Evolutionary conservation across 1,140 invertebrate species (phyloP), one percentile per base, ranked within the genome.

Genomic region (Pachypsylla venusta): DNA sequence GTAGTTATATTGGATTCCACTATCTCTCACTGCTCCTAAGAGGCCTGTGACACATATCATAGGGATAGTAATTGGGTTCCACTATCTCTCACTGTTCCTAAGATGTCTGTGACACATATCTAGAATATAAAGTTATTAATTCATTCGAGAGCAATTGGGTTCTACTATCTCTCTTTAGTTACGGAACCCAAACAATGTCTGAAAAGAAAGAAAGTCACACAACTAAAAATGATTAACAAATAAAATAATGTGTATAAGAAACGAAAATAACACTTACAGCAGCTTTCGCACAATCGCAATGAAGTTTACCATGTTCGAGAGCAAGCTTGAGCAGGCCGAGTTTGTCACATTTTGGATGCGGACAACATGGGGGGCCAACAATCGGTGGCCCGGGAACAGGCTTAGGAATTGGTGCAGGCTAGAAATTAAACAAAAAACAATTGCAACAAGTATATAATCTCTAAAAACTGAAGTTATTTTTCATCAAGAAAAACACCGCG

Each of bases 251-350:
- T 12, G 10, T 16, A 12, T 35, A 35, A 16, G 16, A 35, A 35
- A 35, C 10, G 10, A 12, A 35, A 35, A 35, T 16, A 35, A 10
- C 22, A 48, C 42, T 48, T 48, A 48, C 42, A 48, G 42, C 7
- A 48, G 22, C n/a, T n/a, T 48, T 48, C 42, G 16, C 22, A 48
- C 7, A 48, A 48, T 48, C 42, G 7, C 42, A 19, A 48, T 48
- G 42, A 48, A 48, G 42, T n/a, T 48, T 48, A n/a, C 42, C 42
- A 48, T 48, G 42, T 48, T 48, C 4, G 42, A 48, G 42, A 48
- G 42, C 42, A 48, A 48, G 42, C 42, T 48, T 48, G 42, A 48
- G 42, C 16, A 48, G 42, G 7, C 16, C 42, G 42, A 5, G 7
- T 48, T 5, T 48, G 16, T 5, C 5, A 19, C 4, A 22, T 19